A percentile compares a stretch with the other conserved stretches of the same genome.
Evolutionary conservation across 2,797 vertebrate genomes (phyloP).

Genomic region (Vireo griseus): DNA sequence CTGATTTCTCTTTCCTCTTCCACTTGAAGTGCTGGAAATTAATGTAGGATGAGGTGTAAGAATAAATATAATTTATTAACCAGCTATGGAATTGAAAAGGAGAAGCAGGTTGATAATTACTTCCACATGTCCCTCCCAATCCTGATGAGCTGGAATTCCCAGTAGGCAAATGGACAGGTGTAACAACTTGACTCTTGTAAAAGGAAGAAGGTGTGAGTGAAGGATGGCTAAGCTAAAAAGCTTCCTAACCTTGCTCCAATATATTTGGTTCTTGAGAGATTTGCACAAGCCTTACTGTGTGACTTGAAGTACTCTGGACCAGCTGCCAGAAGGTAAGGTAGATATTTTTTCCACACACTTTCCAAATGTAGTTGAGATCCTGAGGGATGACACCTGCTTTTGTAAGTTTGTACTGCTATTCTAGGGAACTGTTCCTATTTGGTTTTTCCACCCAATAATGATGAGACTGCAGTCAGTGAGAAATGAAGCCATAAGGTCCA

Average conservation of each 20-base stretch:
- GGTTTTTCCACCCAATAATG: background rate
- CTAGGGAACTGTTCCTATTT: background rate
- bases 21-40: background rate
- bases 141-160: background rate
- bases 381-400: background rate
- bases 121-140: background rate
- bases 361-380: background rate
- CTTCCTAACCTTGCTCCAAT: background rate
- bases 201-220: background rate
- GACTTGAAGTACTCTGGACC: background rate
- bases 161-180: background rate
- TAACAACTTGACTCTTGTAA: background rate
- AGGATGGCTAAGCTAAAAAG: background rate
- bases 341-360: background rate
- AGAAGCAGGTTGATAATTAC: background rate
- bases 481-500: background rate
- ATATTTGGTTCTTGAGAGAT: background rate
- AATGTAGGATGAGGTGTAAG: background rate
- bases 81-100: background rate
- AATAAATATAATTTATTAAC: background rate
- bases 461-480: background rate
- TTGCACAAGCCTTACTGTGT: fast-evolving
- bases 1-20: background rate
- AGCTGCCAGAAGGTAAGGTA: background rate
- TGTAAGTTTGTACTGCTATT: background rate